Base-by-base conservation (phyloP, 1,140 invertebrate species). In the Rhyacophila brunnea region DNA sequence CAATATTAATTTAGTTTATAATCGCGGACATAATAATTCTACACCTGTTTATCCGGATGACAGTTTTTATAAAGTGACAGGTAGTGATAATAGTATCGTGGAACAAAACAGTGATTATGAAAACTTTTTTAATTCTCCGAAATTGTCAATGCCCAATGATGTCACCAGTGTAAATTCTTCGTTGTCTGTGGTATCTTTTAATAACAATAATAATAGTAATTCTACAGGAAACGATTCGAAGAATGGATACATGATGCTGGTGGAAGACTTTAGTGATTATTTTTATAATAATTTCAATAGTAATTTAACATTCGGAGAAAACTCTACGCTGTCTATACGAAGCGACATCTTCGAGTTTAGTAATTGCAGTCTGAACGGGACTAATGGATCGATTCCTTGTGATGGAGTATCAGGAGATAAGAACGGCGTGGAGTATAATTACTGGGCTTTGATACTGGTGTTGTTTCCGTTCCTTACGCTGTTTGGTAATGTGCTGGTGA, bases 401-500 rank as follows among this genome's bases (percentile, higher is more conserved):
- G 59, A 67, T 0, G 58, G 47, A 1, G 65, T 62, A 9, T 52
- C 54, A 18, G 68, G 70, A 6, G 70, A 70, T 36, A 71, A 73
- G 45, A 32, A 40, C 7, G 60, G 71, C 61, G 72, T 77, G 50
- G 75, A 81, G 54, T 85, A 86, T 67, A 89, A 87, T 71, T 92
- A 90, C 75, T 94, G 92, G 90, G 89, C 89, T 14, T 76, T 95
- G 23, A 83, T 94, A 57, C 77, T 97, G 54, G 81, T 96, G 51
- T 80, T 97, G 56, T 95, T 98, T 70, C 93, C 95, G 17, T 83
- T 96, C 69, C 86, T 97, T 56, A 97, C 95, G 1, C 84, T 98
- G 9, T 97, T 98, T 75, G 96, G 95, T 23, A 99, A 99, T 78
- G 89, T 96, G 52, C 84, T 99, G 52, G 96, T 99, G 53, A 98